Evolutionary conservation across 2,797 vertebrate genomes (phyloP), one percentile per base, ranked within the genome.

Genomic region (Crocidura indochinensis): DNA sequence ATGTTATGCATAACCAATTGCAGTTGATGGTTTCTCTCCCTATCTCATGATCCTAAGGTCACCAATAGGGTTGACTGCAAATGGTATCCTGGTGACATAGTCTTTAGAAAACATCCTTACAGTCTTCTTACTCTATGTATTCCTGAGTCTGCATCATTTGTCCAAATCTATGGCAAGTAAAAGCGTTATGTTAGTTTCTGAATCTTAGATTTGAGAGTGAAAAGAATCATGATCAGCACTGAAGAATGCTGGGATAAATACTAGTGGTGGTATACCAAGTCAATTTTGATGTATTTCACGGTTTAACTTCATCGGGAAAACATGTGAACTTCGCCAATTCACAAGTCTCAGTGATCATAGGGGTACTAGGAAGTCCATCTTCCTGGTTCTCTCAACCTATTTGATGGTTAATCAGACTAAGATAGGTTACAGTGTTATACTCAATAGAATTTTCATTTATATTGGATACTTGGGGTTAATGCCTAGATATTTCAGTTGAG

Each of bases 101-200:
- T 29, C 31, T 85, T 77, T 8, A 79, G 27, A 38, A 47, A 24
- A 27, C 1, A 53, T 17, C 29, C 76, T 68, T 75, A 3, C 17
- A 68, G 1, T 29, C 8, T 67, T 80, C 29, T 20, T 27, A 6
- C 68, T 62, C 6, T 75, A 2, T 86, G 49, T 53, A 7, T 77
- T 85, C 51, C 51, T 15, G 10, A 76, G 29, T 51, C 4, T 38
- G 27, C 31, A 22, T 49, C n/a, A 67, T 51, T 68, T 51, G 53
- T 72, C 38, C 91, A 87, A 90, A 79, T 81, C 60, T 31, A 64
- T 24, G 49, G 10, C 24, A 94, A 56, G 49, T 82, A 64, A 88
- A 90, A 65, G 19, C 49, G 87, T 78, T 78, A 87, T 29, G 24
- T 74, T 84, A 75, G 51, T 27, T 94, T 94, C 51, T 14, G 74